Percentiles rank a stretch among this genome's conserved stretches.
phyloP scores from a whole-genome alignment of 2,113 vertebrate species.

The Macquaria ambigua region DNA sequence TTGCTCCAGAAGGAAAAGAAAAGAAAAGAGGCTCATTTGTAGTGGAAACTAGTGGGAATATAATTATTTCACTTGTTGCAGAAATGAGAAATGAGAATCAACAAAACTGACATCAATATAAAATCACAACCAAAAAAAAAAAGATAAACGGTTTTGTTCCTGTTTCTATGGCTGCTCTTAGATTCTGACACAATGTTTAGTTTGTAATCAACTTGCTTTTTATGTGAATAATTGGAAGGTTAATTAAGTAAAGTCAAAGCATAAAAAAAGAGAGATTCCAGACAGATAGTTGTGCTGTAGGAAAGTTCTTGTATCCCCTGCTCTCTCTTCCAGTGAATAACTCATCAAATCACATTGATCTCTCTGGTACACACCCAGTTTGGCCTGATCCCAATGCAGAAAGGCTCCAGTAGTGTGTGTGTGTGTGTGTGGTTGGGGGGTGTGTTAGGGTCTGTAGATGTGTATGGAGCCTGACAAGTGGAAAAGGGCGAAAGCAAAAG shows the following conservation, averaged over 20 bases:
- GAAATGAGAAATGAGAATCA: too few relatives aligned
- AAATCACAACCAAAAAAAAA: background rate
- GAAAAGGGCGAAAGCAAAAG: slow-evolving; percentile 76
- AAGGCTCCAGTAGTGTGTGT: slow-evolving; percentile 47
- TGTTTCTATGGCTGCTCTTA: background rate
- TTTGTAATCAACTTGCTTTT: slow-evolving; percentile 9
- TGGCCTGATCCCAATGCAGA: slow-evolving; percentile 65
- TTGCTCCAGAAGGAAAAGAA: background rate
- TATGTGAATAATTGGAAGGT: background rate
- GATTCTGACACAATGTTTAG: background rate
- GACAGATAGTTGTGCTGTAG: slow-evolving; percentile 1
- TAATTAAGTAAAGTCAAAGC: slow-evolving; percentile 21
- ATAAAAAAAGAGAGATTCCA: background rate
- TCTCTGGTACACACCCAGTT: slow-evolving; percentile 51
- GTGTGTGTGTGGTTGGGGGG: slow-evolving; percentile 26
- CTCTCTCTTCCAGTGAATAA: slow-evolving; percentile 68
- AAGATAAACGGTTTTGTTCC: background rate
- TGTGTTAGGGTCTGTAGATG: slow-evolving; percentile 57
- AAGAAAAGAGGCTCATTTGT: background rate
- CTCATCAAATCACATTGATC: slow-evolving; percentile 72
- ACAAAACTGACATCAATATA: background rate
- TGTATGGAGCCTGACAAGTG: slow-evolving; percentile 78
- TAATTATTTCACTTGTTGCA: slow-evolving; percentile 18
- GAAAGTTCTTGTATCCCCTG: slow-evolving; percentile 39
- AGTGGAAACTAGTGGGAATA: background rate